A percentile compares a stretch with the other conserved stretches of the same genome.
Conservation (phyloP, 2,888 invertebrate species). For the Habrosyne pyritoides region DNA sequence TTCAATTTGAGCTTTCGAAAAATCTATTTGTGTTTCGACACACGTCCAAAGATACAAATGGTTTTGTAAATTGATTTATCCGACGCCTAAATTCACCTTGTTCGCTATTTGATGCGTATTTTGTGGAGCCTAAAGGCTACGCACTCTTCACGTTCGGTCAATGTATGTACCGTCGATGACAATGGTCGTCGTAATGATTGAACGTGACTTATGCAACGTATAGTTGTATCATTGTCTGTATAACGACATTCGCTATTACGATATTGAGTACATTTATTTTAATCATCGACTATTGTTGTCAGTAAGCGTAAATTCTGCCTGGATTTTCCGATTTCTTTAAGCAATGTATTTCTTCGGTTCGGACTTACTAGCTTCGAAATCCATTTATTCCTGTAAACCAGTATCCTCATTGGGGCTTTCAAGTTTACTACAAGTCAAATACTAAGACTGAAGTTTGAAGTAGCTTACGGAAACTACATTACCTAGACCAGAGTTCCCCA, state of each 20-base stretch:
- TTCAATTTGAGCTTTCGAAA: constrained; percentile 48
- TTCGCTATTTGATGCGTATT: not conserved
- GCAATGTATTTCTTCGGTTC: not conserved
- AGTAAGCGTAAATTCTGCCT: not conserved
- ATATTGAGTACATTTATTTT: not conserved
- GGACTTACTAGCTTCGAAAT: not conserved
- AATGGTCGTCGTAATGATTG: constrained; percentile 16
- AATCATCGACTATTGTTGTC: not conserved
- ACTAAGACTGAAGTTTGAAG: not conserved
- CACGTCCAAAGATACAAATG: constrained; percentile 41
- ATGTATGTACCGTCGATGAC: constrained; percentile 16
- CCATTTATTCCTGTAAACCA: not conserved
- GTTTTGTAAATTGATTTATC: constrained; percentile 46
- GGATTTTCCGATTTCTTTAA: not conserved
- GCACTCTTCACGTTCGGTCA: not conserved
- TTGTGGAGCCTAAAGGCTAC: not conserved
- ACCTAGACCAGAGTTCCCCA: no score
- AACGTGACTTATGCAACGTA: constrained; percentile 21
- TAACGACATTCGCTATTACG: no score
- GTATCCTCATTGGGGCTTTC: not conserved
- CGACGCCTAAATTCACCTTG: constrained; percentile 5
- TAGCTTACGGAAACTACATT: not conserved
- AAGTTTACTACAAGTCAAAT: not conserved
- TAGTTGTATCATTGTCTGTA: constrained; percentile 16
- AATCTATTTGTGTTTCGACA: constrained; percentile 51